Percentiles rank a stretch among this genome's conserved stretches.
Conservation (phyloP, 2,113 vertebrate species). For the Pogona vitticeps region DNA sequence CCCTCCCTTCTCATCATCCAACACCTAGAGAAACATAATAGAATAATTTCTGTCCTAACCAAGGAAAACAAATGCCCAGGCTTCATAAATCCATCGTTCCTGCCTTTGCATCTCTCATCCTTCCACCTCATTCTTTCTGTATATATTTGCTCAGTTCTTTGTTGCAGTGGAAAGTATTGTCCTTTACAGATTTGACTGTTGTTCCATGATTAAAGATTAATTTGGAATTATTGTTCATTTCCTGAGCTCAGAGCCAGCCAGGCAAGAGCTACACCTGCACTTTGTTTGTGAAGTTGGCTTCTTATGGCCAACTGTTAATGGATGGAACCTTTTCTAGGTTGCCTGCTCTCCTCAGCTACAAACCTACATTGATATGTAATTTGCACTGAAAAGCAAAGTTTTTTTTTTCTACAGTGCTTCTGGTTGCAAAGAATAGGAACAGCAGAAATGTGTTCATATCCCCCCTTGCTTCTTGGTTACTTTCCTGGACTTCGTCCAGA, state of each 20-base stretch:
- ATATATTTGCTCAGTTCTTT: background rate
- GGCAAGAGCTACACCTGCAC: conserved; percentile 72
- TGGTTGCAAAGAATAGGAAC: fast-evolving
- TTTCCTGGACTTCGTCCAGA: background rate
- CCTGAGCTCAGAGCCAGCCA: conserved; percentile 41
- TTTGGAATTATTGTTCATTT: conserved; percentile 44
- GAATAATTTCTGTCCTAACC: background rate
- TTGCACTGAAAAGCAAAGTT: conserved; percentile 12
- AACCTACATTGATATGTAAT: conserved; percentile 44
- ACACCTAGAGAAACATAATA: background rate
- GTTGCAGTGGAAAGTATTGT: background rate
- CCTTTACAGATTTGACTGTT: background rate
- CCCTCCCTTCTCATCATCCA: background rate
- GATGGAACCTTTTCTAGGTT: conserved; percentile 42
- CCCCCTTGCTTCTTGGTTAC: background rate
- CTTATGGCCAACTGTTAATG: conserved; percentile 59
- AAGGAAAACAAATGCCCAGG: background rate
- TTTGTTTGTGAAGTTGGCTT: conserved; percentile 58
- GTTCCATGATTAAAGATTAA: conserved; percentile 66
- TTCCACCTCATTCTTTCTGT: background rate
- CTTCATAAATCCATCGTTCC: conserved; percentile 8
- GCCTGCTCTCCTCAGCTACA: background rate
- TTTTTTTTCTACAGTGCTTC: conserved; percentile 59
- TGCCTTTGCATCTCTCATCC: background rate
- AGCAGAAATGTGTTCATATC: too few species aligned